Evolutionary conservation across 2,797 vertebrate species (phyloP).

Genomic region (Rhinella marina): DNA sequence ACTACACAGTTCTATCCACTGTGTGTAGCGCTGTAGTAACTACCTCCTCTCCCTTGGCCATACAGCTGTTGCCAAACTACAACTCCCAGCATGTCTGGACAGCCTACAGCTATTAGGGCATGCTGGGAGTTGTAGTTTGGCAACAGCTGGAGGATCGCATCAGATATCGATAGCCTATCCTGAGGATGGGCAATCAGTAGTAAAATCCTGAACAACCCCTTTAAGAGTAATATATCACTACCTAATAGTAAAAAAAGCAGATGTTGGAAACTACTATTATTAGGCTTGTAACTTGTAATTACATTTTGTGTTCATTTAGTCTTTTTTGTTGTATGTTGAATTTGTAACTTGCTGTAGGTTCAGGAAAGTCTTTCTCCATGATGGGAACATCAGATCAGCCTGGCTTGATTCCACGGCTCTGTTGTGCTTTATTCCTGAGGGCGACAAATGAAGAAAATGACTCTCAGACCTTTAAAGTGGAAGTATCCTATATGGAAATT

Average conservation of each 20-base stretch:
- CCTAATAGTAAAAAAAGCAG: background rate
- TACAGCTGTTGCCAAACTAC: too few species aligned
- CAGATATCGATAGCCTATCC: too few species aligned
- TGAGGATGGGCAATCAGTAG: too few species aligned
- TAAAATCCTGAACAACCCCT: too few species aligned
- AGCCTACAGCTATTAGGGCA: too few species aligned
- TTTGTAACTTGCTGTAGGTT: conserved; percentile 78
- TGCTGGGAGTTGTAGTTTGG: too few species aligned
- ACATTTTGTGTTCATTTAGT: background rate
- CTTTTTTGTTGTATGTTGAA: conserved; percentile 32
- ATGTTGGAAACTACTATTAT: background rate
- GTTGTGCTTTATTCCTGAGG: conserved; percentile 94
- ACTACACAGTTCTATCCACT: too few species aligned
- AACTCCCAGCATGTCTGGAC: too few species aligned
- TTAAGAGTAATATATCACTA: background rate
- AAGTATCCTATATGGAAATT: conserved; percentile 99
- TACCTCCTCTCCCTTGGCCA: too few species aligned
- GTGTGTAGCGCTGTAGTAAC: too few species aligned
- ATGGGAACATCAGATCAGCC: conserved; percentile 96
- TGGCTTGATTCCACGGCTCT: conserved; percentile 95
- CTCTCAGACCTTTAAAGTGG: conserved; percentile 91
- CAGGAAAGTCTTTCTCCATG: conserved; percentile 99
- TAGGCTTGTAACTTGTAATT: too few species aligned
- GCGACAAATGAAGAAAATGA: conserved; percentile 86
- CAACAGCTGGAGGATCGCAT: too few species aligned